phyloP scores from a whole-genome alignment of 2,113 vertebrate genomes.

The Mus pahari region DNA sequence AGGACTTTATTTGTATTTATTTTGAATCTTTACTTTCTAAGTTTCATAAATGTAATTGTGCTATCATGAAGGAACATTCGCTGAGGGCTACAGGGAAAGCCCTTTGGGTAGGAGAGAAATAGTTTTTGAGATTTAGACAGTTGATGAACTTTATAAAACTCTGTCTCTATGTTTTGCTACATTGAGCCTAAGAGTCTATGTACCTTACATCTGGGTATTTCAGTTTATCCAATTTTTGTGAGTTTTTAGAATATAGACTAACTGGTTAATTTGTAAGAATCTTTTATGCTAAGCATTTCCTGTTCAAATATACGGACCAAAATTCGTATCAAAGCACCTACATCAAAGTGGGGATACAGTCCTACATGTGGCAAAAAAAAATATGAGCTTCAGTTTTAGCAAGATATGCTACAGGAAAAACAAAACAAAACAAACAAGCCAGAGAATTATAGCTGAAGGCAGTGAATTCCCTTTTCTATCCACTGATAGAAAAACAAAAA shows the following conservation, averaged over 20 bases:
- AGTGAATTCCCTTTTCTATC: not conserved
- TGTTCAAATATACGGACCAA: not conserved
- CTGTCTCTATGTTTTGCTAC: slow-evolving; percentile 1
- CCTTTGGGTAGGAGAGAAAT: slow-evolving; percentile 28
- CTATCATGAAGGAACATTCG: slow-evolving; percentile 33
- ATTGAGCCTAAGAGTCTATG: not conserved
- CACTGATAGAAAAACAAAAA: not conserved
- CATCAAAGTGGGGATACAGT: not conserved
- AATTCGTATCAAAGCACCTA: not conserved
- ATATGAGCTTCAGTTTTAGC: not conserved
- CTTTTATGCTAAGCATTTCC: not conserved
- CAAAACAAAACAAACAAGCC: no score
- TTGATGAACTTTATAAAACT: slow-evolving; percentile 4
- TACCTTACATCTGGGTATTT: slow-evolving; percentile 10
- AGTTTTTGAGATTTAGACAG: not conserved
- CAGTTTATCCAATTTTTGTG: not conserved
- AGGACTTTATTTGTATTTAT: slow-evolving; percentile 27
- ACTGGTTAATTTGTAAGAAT: not conserved
- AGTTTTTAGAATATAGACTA: slow-evolving; percentile 9
- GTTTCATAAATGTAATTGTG: not conserved
- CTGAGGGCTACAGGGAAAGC: not conserved
- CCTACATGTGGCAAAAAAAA: not conserved
- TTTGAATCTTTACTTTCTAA: slow-evolving; percentile 43
- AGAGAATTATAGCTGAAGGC: no score
- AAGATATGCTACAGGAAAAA: not conserved